Evolutionary conservation across 2,113 vertebrate species (phyloP).

Genomic region (Prinia subflava): DNA sequence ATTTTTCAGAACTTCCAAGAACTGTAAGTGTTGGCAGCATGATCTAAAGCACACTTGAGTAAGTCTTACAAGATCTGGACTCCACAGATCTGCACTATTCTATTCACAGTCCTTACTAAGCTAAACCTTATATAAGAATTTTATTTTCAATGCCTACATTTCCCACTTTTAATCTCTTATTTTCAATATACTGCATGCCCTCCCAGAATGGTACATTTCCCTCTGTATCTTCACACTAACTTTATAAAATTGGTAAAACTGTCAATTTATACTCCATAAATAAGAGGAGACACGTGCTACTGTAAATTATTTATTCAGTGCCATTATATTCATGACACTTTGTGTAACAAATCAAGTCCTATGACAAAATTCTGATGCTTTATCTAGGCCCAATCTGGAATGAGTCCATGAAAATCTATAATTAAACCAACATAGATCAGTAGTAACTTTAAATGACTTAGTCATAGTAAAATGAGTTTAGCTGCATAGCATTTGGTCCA

Average conservation of each 20-base stretch:
- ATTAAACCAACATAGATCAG: constrained; percentile 33
- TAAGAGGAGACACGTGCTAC: not conserved
- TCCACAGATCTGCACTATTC: not conserved
- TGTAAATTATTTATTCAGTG: constrained; percentile 34
- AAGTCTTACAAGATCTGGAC: not conserved
- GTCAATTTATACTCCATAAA: not conserved
- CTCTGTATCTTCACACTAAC: not conserved
- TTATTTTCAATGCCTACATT: not conserved
- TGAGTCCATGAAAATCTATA: constrained; percentile 33
- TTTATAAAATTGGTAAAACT: not conserved
- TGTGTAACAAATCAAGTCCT: not conserved
- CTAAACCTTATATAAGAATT: not conserved
- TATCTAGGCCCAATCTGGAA: constrained; percentile 18
- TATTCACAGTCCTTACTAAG: not conserved
- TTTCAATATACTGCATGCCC: not conserved
- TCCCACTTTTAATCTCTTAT: not conserved
- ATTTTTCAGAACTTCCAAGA: not conserved
- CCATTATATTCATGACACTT: constrained; percentile 9
- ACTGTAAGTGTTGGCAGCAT: not conserved
- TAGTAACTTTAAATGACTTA: constrained; percentile 11
- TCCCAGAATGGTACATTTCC: not conserved
- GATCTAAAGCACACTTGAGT: not conserved
- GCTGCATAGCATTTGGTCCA: constrained; percentile 21
- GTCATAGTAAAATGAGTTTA: constrained; percentile 39
- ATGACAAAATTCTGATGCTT: constrained; percentile 31